phyloP scores from a whole-genome alignment of 2,888 invertebrate species.

The Troides aeacus region DNA sequence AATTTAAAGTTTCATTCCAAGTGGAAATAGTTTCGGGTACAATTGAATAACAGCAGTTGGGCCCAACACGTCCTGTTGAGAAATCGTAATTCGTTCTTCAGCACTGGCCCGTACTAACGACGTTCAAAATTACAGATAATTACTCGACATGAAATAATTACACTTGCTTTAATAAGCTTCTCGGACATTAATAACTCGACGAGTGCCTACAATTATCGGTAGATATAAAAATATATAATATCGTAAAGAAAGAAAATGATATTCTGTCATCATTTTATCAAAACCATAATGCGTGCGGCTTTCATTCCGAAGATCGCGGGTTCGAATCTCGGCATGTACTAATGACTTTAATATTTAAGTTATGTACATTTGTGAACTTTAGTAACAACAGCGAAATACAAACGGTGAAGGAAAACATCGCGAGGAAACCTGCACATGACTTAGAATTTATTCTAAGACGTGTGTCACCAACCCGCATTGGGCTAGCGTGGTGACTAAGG shows the following conservation, averaged over 20 bases:
- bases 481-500: no score
- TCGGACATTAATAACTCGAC: neutral
- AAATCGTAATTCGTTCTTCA: slow-evolving; percentile 13
- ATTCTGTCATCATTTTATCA: neutral
- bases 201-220: neutral
- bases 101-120: slow-evolving; percentile 11
- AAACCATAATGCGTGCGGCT: neutral
- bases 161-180: slow-evolving; percentile 1
- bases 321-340: no score
- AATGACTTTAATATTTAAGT: no score
- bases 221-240: neutral
- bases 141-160: slow-evolving; percentile 11
- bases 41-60: slow-evolving; percentile 30
- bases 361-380: no score
- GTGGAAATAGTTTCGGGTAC: slow-evolving; percentile 28
- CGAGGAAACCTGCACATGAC: no score
- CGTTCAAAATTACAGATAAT: slow-evolving; percentile 20
- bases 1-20: slow-evolving; percentile 31
- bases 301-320: no score
- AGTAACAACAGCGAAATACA: no score
- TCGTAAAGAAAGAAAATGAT: neutral
- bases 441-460: no score
- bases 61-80: slow-evolving; percentile 28
- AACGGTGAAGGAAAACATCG: no score
- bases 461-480: no score